phyloP scores from a whole-genome alignment of 2,113 vertebrate species.

The Clinocottus analis region DNA sequence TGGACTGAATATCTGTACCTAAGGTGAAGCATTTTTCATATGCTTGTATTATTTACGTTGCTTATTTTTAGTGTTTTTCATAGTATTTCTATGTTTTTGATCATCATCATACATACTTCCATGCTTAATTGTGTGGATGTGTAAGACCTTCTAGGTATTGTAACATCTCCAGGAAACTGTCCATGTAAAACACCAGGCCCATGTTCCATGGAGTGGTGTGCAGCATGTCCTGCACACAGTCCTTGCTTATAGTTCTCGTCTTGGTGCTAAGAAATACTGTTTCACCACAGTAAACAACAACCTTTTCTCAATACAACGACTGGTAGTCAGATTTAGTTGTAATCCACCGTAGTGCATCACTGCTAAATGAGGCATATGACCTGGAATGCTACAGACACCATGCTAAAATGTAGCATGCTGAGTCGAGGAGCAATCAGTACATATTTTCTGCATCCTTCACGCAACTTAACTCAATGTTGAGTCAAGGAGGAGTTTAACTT shows the following conservation, averaged over 20 bases:
- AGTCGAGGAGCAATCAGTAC: neutral
- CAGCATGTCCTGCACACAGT: neutral
- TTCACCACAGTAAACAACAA: neutral
- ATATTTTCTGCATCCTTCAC: neutral
- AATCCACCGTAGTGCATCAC: neutral
- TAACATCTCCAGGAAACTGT: no score
- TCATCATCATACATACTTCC: no score
- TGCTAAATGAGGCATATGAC: neutral
- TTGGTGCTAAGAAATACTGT: neutral
- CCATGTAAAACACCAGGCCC: neutral
- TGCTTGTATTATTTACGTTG: no score
- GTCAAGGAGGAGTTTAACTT: neutral
- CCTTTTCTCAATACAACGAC: neutral
- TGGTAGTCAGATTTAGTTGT: neutral
- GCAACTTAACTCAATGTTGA: no score
- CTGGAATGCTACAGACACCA: neutral
- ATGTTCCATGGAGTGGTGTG: neutral
- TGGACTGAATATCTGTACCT: no score
- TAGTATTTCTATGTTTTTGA: no score
- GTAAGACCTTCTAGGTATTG: no score
- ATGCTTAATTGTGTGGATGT: no score
- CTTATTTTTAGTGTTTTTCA: no score
- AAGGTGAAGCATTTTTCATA: no score
- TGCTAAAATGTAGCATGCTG: neutral
- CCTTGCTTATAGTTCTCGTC: neutral